These are phyloP conservation scores for Calycopis cecrops DNA, from an alignment of 1,140 invertebrate genomes.

Conservation along the genomic window DNA sequence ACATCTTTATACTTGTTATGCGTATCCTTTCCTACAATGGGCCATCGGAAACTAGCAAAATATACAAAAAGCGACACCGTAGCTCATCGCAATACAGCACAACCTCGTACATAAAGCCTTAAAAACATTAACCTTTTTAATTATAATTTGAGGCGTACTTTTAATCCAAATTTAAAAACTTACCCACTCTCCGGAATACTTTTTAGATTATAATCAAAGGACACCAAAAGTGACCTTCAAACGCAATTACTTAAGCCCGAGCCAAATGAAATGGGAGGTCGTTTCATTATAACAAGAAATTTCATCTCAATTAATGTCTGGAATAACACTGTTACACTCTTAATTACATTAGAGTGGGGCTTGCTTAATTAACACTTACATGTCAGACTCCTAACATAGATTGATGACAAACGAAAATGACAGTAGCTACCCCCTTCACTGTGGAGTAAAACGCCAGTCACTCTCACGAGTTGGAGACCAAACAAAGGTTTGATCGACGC, in stretches of 20 bases:
- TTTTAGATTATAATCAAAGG: slow-evolving; percentile 36
- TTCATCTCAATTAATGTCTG: slow-evolving; percentile 66
- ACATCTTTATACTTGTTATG: no score
- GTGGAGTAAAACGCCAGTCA: slow-evolving; percentile 52
- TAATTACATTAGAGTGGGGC: slow-evolving; percentile 64
- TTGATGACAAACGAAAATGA: slow-evolving; percentile 67
- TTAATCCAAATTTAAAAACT: slow-evolving; percentile 51
- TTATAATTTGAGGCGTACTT: slow-evolving; percentile 21
- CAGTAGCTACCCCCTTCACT: slow-evolving; percentile 43
- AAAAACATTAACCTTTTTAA: background rate
- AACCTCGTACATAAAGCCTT: background rate
- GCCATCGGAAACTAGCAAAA: no score
- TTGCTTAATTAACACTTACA: slow-evolving; percentile 67
- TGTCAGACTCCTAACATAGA: slow-evolving; percentile 63
- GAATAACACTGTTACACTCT: slow-evolving; percentile 67
- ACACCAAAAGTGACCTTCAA: slow-evolving; percentile 40
- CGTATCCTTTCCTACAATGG: no score
- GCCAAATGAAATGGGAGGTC: slow-evolving; percentile 17
- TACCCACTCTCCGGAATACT: slow-evolving; percentile 40
- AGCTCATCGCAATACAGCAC: no score
- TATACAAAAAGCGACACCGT: no score
- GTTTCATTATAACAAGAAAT: slow-evolving; percentile 62
- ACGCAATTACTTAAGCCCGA: slow-evolving; percentile 42
- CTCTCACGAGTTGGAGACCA: slow-evolving; percentile 35
- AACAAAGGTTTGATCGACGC: slow-evolving; percentile 46